A percentile compares a stretch with the other conserved stretches of the same genome.
These are phyloP conservation scores for Brachionus asplanchnoidis DNA, from an alignment of 1,140 invertebrate species.

Conservation along the genomic window DNA sequence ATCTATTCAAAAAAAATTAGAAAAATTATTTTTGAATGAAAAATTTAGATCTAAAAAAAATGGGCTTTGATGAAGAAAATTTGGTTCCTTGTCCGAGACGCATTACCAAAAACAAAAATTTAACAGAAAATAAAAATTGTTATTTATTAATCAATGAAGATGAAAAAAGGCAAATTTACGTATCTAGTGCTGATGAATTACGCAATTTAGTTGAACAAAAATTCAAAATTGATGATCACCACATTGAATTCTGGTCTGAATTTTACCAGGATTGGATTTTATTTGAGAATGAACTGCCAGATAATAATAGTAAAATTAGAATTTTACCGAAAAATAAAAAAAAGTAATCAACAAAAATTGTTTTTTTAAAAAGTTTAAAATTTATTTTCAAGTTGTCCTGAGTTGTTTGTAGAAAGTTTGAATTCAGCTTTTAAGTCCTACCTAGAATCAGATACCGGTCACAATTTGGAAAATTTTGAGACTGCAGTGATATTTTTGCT, in stretches of 20 bases:
- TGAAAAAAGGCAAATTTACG: background rate
- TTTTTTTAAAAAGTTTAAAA: background rate
- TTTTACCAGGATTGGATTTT: background rate
- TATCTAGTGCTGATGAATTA: background rate
- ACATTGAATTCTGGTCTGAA: constrained; percentile 13
- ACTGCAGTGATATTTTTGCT: constrained; percentile 9
- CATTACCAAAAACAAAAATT: background rate
- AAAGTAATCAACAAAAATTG: background rate
- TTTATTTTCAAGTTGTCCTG: background rate
- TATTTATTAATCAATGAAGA: background rate
- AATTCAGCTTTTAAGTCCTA: background rate
- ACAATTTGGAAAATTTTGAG: constrained; percentile 22
- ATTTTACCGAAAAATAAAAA: background rate
- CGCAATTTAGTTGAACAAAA: background rate
- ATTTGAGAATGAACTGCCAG: background rate
- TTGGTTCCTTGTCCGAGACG: background rate
- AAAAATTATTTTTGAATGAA: background rate
- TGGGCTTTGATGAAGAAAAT: constrained; percentile 23
- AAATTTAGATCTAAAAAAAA: background rate
- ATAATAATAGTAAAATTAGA: background rate
- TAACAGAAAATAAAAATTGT: background rate
- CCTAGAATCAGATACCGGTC: background rate
- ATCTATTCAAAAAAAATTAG: background rate
- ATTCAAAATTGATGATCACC: background rate
- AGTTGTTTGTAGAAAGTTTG: background rate